Conservation (phyloP, 2,888 invertebrate genomes). For the Leptopterna dolabrata region DNA sequence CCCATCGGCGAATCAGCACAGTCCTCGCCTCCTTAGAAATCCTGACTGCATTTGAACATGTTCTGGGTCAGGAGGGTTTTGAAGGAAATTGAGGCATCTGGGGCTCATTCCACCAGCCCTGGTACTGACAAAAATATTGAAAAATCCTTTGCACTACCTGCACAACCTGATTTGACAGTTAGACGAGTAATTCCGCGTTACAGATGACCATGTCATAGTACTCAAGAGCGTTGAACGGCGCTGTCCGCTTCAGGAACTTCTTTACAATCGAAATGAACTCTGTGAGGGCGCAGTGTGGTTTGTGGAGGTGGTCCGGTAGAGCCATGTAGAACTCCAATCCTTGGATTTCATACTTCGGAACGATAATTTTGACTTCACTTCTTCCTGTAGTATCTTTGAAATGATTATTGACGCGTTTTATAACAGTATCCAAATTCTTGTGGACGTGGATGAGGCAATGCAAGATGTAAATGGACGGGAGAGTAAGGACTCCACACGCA, state of each 20-base stretch:
- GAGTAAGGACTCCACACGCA: background rate
- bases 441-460: conserved; percentile 3
- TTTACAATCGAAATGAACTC: background rate
- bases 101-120: too few relatives aligned
- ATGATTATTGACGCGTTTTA: background rate
- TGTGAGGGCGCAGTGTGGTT: background rate
- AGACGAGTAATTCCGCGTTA: too few relatives aligned
- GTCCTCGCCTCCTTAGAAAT: too few relatives aligned
- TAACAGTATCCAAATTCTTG: background rate
- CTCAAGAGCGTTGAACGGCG: background rate
- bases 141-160: too few relatives aligned
- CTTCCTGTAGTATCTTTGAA: too few relatives aligned
- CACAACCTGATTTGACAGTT: too few relatives aligned
- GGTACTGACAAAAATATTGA: too few relatives aligned
- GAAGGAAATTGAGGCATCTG: too few relatives aligned
- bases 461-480: background rate
- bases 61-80: too few relatives aligned
- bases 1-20: too few relatives aligned
- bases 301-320: background rate
- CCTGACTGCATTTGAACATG: too few relatives aligned
- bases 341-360: background rate
- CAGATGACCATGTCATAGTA: background rate
- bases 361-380: too few relatives aligned
- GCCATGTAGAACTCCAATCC: background rate
- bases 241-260: background rate